These are phyloP conservation scores for Illadopsis cleaveri DNA, from an alignment of 2,113 vertebrate species.

Conservation along the genomic window DNA sequence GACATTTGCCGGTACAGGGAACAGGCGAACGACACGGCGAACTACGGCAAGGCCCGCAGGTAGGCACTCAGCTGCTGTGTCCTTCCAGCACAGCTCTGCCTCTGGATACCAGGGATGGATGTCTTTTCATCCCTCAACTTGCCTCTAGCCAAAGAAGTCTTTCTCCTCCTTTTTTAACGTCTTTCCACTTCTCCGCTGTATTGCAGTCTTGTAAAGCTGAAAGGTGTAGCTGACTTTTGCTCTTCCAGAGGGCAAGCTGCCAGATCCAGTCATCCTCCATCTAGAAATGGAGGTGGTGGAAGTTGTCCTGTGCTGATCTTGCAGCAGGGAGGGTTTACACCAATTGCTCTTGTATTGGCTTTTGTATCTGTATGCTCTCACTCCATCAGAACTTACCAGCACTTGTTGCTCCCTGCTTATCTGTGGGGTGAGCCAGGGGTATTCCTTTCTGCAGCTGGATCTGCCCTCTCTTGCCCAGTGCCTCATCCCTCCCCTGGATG, in stretches of 20 bases:
- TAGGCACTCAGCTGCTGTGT: constrained; percentile 88
- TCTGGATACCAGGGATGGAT: not conserved
- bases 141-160: not conserved
- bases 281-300: not conserved
- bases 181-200: not conserved
- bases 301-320: not conserved
- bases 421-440: not conserved
- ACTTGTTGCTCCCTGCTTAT: not conserved
- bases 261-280: not conserved
- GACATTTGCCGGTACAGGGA: constrained; percentile 96
- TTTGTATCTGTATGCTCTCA: not conserved
- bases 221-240: not conserved
- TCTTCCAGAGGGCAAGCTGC: not conserved
- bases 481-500: not conserved
- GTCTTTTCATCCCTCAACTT: not conserved
- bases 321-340: not conserved
- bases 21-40: constrained; percentile 92
- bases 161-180: not conserved
- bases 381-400: not conserved
- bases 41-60: constrained; percentile 98
- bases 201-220: not conserved
- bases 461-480: not conserved
- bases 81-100: not conserved
- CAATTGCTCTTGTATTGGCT: not conserved
- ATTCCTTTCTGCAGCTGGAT: not conserved